Percentiles rank a stretch among this genome's conserved stretches.
Evolutionary conservation across 53 echinoderm and acorn worm genomes (phyloP).

Genomic region (Paracentrotus lividus): DNA sequence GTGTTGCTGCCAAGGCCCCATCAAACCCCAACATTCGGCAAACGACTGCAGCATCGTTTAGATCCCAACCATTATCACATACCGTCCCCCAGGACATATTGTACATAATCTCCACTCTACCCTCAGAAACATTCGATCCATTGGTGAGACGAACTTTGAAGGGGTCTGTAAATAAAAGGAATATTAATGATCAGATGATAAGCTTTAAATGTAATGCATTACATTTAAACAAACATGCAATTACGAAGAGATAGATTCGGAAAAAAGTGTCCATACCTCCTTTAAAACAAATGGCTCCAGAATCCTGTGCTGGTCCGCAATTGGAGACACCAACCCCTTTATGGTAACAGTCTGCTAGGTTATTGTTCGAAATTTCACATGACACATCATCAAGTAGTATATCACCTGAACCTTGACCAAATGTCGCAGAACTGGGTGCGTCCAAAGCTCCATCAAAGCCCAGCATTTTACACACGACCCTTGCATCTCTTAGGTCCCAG

Average conservation of each 20-base stretch:
- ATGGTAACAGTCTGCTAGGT: constrained; percentile 20
- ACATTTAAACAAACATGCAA: neutral
- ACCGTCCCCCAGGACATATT: neutral
- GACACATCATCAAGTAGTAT: constrained; percentile 64
- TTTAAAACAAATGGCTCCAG: constrained; percentile 40
- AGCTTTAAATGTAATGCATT: no score
- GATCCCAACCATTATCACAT: neutral
- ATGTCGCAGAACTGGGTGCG: neutral
- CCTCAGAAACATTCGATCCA: constrained; percentile 8
- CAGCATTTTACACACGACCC: neutral
- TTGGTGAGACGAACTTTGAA: constrained; percentile 1
- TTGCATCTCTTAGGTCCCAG: neutral
- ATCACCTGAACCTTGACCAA: constrained; percentile 16
- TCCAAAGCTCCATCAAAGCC: neutral
- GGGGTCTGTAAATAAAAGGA: constrained; percentile 27
- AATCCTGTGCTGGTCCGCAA: constrained; percentile 62
- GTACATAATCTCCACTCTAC: constrained; percentile 19
- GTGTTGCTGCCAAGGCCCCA: constrained; percentile 7
- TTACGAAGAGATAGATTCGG: neutral
- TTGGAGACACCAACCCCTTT: neutral
- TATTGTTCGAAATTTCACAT: constrained; percentile 43
- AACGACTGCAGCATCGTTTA: neutral
- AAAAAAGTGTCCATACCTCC: neutral
- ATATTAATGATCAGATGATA: no score
- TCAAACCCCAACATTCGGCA: constrained; percentile 12